A percentile compares a stretch with the other conserved stretches of the same genome.
Evolutionary conservation across 2,888 invertebrate genomes (phyloP).

Genomic region (Magallana nippona): DNA sequence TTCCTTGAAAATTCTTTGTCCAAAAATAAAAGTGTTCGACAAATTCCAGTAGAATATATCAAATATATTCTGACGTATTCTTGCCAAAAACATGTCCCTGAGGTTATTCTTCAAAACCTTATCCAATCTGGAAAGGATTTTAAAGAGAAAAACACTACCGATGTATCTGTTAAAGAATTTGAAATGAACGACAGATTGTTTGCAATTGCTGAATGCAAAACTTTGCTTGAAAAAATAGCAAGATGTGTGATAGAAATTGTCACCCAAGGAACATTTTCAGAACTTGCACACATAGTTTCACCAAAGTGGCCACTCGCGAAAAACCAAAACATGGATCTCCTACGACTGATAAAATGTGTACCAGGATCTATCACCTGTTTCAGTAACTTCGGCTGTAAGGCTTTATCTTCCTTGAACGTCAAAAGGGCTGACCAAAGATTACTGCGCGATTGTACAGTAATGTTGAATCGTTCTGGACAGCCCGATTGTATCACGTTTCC

Average conservation of each 20-base stretch:
- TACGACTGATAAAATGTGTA: background rate
- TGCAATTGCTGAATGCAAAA: background rate
- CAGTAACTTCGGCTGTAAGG: background rate
- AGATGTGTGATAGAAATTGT: background rate
- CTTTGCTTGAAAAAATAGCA: background rate
- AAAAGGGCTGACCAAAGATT: background rate
- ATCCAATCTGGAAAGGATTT: background rate
- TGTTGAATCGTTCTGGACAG: background rate
- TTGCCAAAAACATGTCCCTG: constrained; percentile 7
- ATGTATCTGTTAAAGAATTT: background rate
- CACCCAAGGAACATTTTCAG: background rate
- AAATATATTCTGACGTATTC: background rate
- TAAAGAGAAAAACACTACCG: background rate
- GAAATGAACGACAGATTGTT: background rate
- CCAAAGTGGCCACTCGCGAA: background rate
- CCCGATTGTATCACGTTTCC: background rate
- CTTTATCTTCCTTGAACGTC: background rate
- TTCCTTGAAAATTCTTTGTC: background rate
- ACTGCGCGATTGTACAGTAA: background rate
- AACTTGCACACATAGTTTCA: background rate
- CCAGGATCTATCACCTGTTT: background rate
- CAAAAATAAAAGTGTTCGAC: background rate
- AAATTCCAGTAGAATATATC: background rate
- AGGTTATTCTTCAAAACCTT: background rate
- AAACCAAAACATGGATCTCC: background rate